A percentile compares a stretch with the other conserved stretches of the same genome.
phyloP scores from a whole-genome alignment of 2,113 vertebrate genomes.

The Chiloscyllium plagiosum region DNA sequence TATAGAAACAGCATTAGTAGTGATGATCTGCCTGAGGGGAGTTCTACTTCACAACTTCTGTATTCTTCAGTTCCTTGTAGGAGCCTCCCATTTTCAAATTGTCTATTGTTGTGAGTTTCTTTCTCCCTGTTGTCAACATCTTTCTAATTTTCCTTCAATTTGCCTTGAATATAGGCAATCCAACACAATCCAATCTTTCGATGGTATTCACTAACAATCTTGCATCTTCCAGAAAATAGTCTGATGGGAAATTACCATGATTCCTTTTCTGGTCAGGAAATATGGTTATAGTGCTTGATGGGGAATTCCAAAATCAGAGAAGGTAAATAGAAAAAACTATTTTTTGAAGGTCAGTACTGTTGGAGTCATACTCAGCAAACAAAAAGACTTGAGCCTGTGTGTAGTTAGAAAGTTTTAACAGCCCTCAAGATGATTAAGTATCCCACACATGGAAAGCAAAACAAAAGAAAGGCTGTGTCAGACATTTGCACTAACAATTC shows the following conservation, averaged over 20 bases:
- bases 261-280: not conserved
- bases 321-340: not conserved
- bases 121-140: too few relatives aligned
- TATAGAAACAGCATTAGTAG: too few relatives aligned
- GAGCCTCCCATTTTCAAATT: too few relatives aligned
- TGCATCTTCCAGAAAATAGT: not conserved
- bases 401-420: not conserved
- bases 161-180: not conserved
- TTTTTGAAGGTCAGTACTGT: not conserved
- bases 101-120: too few relatives aligned
- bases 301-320: not conserved
- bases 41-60: too few relatives aligned
- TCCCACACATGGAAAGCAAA: not conserved
- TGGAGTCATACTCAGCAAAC: too few relatives aligned
- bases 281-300: not conserved
- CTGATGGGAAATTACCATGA: not conserved
- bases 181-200: not conserved
- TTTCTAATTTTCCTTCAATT: too few relatives aligned
- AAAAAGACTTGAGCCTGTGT: not conserved
- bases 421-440: not conserved
- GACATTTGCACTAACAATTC: not conserved
- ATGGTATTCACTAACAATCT: not conserved
- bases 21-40: too few relatives aligned
- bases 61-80: too few relatives aligned
- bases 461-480: not conserved